These are phyloP conservation scores for Podocnemis expansa DNA, from an alignment of 2,113 vertebrate genomes.

Conservation along the genomic window DNA sequence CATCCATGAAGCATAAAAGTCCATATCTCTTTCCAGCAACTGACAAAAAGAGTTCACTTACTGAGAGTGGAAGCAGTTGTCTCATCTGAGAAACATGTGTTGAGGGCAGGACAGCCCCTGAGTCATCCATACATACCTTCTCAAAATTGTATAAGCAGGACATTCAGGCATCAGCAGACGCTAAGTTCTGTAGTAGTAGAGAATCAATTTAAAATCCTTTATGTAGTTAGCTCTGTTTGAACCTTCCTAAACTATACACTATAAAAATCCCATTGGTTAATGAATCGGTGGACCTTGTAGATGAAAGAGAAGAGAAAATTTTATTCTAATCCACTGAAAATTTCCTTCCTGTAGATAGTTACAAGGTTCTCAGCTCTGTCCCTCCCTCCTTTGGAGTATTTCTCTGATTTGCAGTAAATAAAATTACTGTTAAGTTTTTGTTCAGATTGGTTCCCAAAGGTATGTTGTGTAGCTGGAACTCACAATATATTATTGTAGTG, in stretches of 20 bases:
- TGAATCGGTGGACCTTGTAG: neutral
- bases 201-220: neutral
- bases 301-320: neutral
- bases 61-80: neutral
- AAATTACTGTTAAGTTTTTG: neutral
- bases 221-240: neutral
- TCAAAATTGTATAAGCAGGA: neutral
- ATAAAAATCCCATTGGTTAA: neutral
- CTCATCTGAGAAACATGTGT: neutral
- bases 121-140: neutral
- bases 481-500: neutral
- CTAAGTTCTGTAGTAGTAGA: neutral
- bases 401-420: neutral
- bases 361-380: neutral
- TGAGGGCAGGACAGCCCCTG: neutral
- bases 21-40: neutral
- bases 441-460: neutral
- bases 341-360: neutral
- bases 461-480: neutral
- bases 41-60: neutral
- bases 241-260: neutral
- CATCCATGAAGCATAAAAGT: neutral
- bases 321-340: neutral
- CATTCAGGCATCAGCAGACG: neutral
- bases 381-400: neutral